Evolutionary conservation across 2,888 invertebrate genomes (phyloP).

Genomic region (Drosophila pseudotalamancana): DNA sequence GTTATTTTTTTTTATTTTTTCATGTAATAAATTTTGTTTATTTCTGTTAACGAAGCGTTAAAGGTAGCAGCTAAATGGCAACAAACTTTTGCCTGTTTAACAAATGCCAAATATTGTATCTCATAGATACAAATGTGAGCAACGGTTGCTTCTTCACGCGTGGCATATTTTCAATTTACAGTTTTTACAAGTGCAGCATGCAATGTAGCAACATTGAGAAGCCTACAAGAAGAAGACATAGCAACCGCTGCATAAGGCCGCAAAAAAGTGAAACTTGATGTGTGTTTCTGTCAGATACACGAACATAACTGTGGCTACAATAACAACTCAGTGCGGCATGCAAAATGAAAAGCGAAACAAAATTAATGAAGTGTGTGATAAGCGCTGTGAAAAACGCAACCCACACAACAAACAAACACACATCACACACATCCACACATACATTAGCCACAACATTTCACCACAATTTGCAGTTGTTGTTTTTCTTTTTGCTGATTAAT

Average conservation of each 20-base stretch:
- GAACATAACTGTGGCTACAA: constrained; percentile 65
- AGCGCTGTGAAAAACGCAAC: constrained; percentile 67
- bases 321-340: constrained; percentile 60
- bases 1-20: constrained; percentile 16
- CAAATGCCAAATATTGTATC: constrained; percentile 37
- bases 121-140: constrained; percentile 35
- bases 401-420: constrained; percentile 18
- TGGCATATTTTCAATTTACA: constrained; percentile 41
- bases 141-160: constrained; percentile 46
- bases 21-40: constrained; percentile 28
- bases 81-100: constrained; percentile 63
- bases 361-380: constrained; percentile 78
- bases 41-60: constrained; percentile 69
- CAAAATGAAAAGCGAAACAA: constrained; percentile 76
- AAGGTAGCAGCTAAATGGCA: constrained; percentile 59
- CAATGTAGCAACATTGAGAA: constrained; percentile 63
- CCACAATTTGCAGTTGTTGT: constrained; percentile 7
- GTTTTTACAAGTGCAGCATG: constrained; percentile 69
- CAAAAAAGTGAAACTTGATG: constrained; percentile 68
- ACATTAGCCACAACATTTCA: constrained; percentile 12
- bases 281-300: constrained; percentile 59
- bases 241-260: constrained; percentile 22
- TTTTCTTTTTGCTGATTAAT: constrained; percentile 22
- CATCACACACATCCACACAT: neutral
- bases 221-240: constrained; percentile 12